Evolutionary conservation across 37 sponge, comb jelly and placozoan species (phyloP), one percentile per base, ranked within the genome.

Genomic region (Dysidea cf. avara): DNA sequence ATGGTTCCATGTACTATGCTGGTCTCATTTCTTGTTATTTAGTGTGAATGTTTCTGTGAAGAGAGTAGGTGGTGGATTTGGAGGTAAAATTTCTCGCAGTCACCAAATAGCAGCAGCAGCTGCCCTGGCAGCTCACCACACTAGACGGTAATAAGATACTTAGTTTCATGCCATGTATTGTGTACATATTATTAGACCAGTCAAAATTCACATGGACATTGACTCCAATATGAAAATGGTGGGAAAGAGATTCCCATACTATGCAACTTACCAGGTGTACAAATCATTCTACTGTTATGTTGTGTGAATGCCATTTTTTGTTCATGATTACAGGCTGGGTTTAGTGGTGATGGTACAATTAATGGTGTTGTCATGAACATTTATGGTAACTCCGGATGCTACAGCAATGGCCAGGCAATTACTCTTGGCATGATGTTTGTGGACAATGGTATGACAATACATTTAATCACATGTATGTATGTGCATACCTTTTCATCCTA

Each of bases 151-250:
- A 53, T 56, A n/a, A n/a, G n/a, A n/a, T n/a, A n/a, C n/a, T n/a
- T n/a, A n/a, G n/a, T n/a, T n/a, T n/a, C n/a, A n/a, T n/a, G n/a
- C n/a, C n/a, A n/a, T n/a, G n/a, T n/a, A n/a, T n/a, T n/a, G n/a
- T n/a, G n/a, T n/a, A n/a, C n/a, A n/a, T n/a, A n/a, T n/a, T n/a
- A n/a, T n/a, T 40, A 91, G 92, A 29, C 87, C 92, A 43, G 92
- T 91, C 30, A 54, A 81, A 16, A 78, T 87, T 76, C 86, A 84
- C 68, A 55, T 91, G 83, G 92, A 91, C 69, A 52, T 90, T 34
- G 92, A 91, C 37, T 76, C 84, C 2, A 91, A 91, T 65, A 86
- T 91, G 92, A 78, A 79, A n/a, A n/a, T n/a, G n/a, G n/a, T n/a
- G n/a, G n/a, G n/a, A n/a, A n/a, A n/a, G n/a, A n/a, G n/a, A n/a